Evolutionary conservation across 2,888 invertebrate genomes (phyloP), one percentile per base, ranked within the genome.

Genomic region (Drosophila anomalata): DNA sequence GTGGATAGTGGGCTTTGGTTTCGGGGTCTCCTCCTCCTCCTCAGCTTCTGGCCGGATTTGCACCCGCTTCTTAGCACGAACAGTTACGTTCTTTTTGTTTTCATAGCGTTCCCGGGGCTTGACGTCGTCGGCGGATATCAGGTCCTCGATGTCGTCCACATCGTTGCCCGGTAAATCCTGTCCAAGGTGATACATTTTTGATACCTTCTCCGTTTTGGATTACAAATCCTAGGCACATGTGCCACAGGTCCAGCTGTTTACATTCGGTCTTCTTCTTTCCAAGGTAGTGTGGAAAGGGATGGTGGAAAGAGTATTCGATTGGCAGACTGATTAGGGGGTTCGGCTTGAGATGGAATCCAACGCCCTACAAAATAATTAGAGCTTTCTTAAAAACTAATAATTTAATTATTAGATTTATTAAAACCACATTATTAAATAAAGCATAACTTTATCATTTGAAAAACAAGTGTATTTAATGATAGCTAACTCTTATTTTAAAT

Each of bases 101-200:
- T 94, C 94, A 81, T 96, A 96, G 75, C 96, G 93, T 79, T 96
- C 95, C 88, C 96, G 96, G 0, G 96, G 96, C 36, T 95, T 95
- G 29, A 96, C 94, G 88, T 96, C 96, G 79, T 96, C 95, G 0
- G 95, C 93, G 24, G 95, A 95, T 92, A 97, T 95, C 82, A 97
- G 92, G 93, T 97, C 97, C 92, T 97, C 97, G 71, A 97, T 97
- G 92, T 97, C 97, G 61, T 95, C 95, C 76, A 97, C 95, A 53
- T 88, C 79, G 51, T 78, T 60, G 6, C 87, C 82, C 3, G 85
- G 85, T 1, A 84, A 63, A 24, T 87, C 61, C 24, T 61, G 44
- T 48, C 73, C 85, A 4, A 73, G 46, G 29, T 65, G 66, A 31
- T 53, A 53, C 66, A 65, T 72, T 12, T 24, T 59, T 31, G 17